phyloP scores from a whole-genome alignment of 2,113 vertebrate species.

The Recurvirostra avosetta region DNA sequence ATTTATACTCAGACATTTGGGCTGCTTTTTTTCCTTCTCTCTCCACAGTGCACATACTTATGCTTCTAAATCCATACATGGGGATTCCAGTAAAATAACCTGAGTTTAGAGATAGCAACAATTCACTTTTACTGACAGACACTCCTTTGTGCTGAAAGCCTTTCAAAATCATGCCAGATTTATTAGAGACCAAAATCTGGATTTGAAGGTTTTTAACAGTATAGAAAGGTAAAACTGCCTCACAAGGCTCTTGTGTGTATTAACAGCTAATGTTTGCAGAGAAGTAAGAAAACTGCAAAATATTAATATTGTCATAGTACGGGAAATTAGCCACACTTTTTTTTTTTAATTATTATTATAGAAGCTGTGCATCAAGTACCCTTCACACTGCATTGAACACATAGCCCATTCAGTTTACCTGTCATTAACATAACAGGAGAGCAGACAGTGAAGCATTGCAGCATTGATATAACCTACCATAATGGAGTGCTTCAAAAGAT shows the following conservation, averaged over 20 bases:
- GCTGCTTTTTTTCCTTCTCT: not conserved
- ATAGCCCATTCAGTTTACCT: not conserved
- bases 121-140: not conserved
- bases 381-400: not conserved
- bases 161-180: not conserved
- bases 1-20: not conserved
- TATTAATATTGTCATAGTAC: not conserved
- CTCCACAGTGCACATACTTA: not conserved
- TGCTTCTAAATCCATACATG: not conserved
- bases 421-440: not conserved
- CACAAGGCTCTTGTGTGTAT: not conserved
- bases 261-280: not conserved
- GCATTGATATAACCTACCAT: not conserved
- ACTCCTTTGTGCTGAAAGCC: not conserved
- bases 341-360: not conserved
- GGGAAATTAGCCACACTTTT: not conserved
- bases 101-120: not conserved
- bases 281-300: not conserved
- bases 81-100: not conserved
- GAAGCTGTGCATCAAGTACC: not conserved
- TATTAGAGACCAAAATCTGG: not conserved
- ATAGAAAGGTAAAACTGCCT: not conserved
- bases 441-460: not conserved
- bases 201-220: not conserved
- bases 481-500: not conserved